phyloP scores from a whole-genome alignment of 2,797 vertebrate species.

The Saguinus oedipus region DNA sequence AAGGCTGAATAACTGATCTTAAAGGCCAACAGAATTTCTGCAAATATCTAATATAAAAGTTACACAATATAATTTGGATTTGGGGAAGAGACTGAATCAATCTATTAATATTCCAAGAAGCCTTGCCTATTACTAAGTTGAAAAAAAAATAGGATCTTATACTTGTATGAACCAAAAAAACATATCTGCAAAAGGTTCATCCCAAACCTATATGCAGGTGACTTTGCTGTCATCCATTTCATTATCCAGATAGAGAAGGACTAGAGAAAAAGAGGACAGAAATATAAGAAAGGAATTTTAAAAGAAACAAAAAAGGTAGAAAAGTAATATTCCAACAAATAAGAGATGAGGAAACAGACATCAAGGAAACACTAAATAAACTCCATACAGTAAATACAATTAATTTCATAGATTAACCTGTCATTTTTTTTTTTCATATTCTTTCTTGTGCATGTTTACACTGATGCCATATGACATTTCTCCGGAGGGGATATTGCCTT shows the following conservation, averaged over 20 bases:
- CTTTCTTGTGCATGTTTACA: neutral
- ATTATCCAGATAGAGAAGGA: neutral
- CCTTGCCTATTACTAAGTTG: neutral
- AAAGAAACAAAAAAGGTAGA: neutral
- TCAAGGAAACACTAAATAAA: neutral
- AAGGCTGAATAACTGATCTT: slow-evolving; percentile 29
- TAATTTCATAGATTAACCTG: neutral
- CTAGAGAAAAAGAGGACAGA: neutral
- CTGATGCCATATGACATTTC: neutral
- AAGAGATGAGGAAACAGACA: neutral
- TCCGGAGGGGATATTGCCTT: neutral
- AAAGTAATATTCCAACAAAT: neutral
- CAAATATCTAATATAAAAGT: neutral
- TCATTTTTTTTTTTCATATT: neutral
- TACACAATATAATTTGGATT: slow-evolving; percentile 3
- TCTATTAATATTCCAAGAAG: neutral
- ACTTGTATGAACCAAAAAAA: slow-evolving; percentile 4
- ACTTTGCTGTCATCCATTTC: slow-evolving; percentile 7
- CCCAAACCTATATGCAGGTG: neutral
- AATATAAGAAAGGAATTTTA: neutral
- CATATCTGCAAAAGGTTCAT: neutral
- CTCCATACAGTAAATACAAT: neutral
- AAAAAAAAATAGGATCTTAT: slow-evolving; percentile 27
- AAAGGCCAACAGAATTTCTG: slow-evolving; percentile 38
- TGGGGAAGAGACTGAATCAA: slow-evolving; percentile 7